Evolutionary conservation across 2,888 invertebrate genomes (phyloP).

Genomic region (Lithophane socia): DNA sequence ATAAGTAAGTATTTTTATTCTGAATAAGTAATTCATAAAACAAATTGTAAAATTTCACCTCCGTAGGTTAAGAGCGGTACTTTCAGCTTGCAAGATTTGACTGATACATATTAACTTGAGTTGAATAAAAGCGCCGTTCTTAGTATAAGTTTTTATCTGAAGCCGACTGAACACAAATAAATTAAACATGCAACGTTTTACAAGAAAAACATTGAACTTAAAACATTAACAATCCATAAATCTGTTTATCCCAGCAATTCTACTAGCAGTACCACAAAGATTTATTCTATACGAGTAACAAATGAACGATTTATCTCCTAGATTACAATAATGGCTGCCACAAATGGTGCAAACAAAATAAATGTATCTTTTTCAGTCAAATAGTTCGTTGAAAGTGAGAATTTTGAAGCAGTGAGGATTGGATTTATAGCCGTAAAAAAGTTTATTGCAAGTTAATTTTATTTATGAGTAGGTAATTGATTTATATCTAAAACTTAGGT

Average conservation of each 20-base stretch:
- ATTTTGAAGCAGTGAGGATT: slow-evolving; percentile 17
- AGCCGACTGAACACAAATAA: slow-evolving; percentile 8
- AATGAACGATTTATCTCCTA: slow-evolving; percentile 72
- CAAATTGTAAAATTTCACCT: too few species aligned
- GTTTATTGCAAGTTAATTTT: background rate
- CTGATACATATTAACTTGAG: too few species aligned
- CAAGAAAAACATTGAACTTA: slow-evolving; percentile 44
- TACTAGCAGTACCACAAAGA: slow-evolving; percentile 55
- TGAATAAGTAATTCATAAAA: background rate
- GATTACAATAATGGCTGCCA: slow-evolving; percentile 71
- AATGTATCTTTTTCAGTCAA: slow-evolving; percentile 59
- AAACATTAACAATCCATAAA: slow-evolving; percentile 50
- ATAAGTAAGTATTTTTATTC: background rate
- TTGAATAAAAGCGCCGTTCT: too few species aligned
- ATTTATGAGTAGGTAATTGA: slow-evolving; percentile 1
- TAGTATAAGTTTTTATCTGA: background rate
- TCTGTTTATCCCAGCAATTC: slow-evolving; percentile 59
- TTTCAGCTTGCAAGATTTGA: too few species aligned
- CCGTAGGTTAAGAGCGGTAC: too few species aligned
- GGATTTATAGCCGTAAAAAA: slow-evolving; percentile 1
- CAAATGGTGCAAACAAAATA: slow-evolving; percentile 68
- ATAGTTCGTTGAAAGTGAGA: slow-evolving; percentile 22
- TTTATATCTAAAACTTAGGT: background rate
- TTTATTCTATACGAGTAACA: slow-evolving; percentile 68
- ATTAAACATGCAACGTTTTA: slow-evolving; percentile 32